Base-by-base conservation (phyloP, 2,797 vertebrate species). In the Lacerta viridis region DNA sequence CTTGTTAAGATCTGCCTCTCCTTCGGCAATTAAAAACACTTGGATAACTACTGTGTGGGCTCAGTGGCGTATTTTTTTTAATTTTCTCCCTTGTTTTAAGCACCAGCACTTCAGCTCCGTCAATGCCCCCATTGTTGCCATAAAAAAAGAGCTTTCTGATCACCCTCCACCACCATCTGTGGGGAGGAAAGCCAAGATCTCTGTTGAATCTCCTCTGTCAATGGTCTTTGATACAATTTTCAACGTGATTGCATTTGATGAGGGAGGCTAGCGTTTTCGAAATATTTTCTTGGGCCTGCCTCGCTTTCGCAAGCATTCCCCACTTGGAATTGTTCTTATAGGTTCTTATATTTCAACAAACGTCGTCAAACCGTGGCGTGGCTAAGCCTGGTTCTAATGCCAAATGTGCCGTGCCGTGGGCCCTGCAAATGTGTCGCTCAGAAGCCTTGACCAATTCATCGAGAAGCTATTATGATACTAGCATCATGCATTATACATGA, bases 31-130 rank as follows among this genome's bases (percentile, higher is more conserved):
- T 39, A 80, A 85, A 85, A 80, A 7, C n/a, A 39, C 59, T 85
- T 46, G 68, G 77, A 29, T 50, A 85, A 79, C 13, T 85, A 39
- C 39, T 29, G 29, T 55, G 41, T 80, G 29, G 41, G 13, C 20
- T 17, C 46, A 80, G 5, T 80, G 50, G 76, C 29, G 3, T 46
- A 25, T 64, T 33, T 80, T 39, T 71, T 59, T 33, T 33, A n/a
- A 41, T 85, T 74, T 61, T 84, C 2, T 17, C 43, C 11, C 76
- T 69, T 84, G 36, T 33, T 88, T 15, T 84, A 71, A 88, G 87
- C 46, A 71, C 75, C 46, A 71, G 1, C 25, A 83, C 81, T 88
- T 71, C 66, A 78, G 66, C 71, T 84, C 33, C 33, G 46, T 79
- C 87, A 88, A 36, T 88, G 50, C 18, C 36, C 13, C 27, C 66